These are phyloP conservation scores for Podarcis siculus DNA, from an alignment of 2,797 vertebrate species.

Conservation along the genomic window DNA sequence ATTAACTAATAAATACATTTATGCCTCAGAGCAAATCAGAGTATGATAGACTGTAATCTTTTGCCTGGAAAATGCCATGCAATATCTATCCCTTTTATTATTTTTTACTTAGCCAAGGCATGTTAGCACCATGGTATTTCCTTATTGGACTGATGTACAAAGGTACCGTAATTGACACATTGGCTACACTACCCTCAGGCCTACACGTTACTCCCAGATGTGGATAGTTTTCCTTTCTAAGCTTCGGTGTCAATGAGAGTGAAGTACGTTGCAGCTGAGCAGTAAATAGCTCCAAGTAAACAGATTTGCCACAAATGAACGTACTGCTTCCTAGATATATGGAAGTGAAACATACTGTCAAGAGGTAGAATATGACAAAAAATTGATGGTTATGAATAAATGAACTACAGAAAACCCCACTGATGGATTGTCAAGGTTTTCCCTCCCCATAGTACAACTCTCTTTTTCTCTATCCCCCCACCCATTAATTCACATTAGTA, in stretches of 20 bases:
- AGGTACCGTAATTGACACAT: conserved; percentile 47
- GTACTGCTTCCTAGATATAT: conserved; percentile 44
- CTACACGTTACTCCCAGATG: conserved; percentile 28
- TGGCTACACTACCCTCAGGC: conserved; percentile 33
- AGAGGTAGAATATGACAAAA: conserved; percentile 78
- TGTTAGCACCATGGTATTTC: conserved; percentile 77
- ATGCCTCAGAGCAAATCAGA: conserved; percentile 64
- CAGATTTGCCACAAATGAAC: conserved; percentile 61
- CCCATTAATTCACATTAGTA: conserved; percentile 68
- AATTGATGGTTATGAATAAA: conserved; percentile 57
- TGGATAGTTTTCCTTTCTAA: background rate
- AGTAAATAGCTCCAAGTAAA: conserved; percentile 55
- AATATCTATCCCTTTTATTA: conserved; percentile 51
- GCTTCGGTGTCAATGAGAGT: conserved; percentile 50
- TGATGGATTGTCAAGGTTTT: conserved; percentile 39
- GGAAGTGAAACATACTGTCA: conserved; percentile 67
- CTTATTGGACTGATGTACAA: conserved; percentile 54
- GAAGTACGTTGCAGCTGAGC: conserved; percentile 49
- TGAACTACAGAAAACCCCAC: conserved; percentile 39
- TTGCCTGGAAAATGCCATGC: conserved; percentile 67
- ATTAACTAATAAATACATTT: conserved; percentile 78
- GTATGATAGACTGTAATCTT: conserved; percentile 55
- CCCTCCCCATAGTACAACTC: conserved; percentile 50
- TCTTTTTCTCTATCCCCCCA: conserved; percentile 50
- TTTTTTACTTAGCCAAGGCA: conserved; percentile 68